These are phyloP conservation scores for Sinopyrophorus schimmeli DNA, from an alignment of 2,888 invertebrate species.

Conservation along the genomic window DNA sequence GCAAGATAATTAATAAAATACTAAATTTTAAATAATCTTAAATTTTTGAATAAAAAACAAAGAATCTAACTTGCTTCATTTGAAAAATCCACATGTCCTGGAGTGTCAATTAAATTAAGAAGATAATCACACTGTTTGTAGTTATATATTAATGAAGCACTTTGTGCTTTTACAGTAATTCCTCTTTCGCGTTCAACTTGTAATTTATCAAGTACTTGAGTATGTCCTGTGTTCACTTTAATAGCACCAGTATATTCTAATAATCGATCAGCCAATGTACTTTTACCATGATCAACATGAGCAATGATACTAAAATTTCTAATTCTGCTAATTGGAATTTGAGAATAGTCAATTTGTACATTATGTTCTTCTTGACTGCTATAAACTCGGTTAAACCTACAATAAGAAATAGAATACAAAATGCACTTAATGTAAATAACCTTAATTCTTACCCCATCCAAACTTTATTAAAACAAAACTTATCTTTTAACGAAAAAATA, in stretches of 20 bases:
- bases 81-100: conserved; percentile 97
- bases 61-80: conserved; percentile 72
- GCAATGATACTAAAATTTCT: conserved; percentile 97
- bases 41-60: neutral
- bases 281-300: conserved; percentile 99
- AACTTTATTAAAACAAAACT: too few species aligned
- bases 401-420: too few species aligned
- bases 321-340: conserved; percentile 61
- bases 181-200: conserved; percentile 95
- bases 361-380: neutral
- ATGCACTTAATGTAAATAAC: too few species aligned
- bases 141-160: conserved; percentile 82
- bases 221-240: conserved; percentile 64
- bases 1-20: conserved; percentile 1
- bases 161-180: conserved; percentile 98
- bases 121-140: conserved; percentile 74
- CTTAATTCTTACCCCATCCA: too few species aligned
- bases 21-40: conserved; percentile 1
- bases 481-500: too few species aligned
- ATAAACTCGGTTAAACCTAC: conserved; percentile 1
- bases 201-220: conserved; percentile 76
- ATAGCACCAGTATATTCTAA: conserved; percentile 88
- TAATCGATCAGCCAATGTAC: conserved; percentile 94
- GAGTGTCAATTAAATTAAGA: conserved; percentile 95
- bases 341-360: conserved; percentile 8